These are phyloP conservation scores for Todiramphus chloris DNA, from an alignment of 2,113 vertebrate species.

Conservation along the genomic window DNA sequence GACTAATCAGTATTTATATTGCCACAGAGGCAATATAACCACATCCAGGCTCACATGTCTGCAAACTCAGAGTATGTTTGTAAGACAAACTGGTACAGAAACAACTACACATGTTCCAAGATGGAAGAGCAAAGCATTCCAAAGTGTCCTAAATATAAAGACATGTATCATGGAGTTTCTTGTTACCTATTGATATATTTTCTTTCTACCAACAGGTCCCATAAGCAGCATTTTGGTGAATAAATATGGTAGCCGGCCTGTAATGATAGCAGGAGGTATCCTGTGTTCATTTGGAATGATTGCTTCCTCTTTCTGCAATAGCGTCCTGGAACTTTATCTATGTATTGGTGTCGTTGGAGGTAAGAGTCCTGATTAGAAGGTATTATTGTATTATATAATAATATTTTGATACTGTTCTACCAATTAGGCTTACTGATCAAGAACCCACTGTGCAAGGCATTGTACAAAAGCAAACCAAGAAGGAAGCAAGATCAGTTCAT, in stretches of 20 bases:
- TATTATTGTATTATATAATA: neutral
- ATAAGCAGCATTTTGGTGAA: slow-evolving; percentile 96
- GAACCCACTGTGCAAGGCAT: neutral
- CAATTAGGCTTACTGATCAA: neutral
- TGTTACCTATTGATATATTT: neutral
- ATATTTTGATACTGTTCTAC: neutral
- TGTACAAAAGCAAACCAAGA: neutral
- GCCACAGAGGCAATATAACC: neutral
- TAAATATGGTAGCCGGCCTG: slow-evolving; percentile 90
- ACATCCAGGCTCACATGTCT: neutral
- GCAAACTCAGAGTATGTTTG: neutral
- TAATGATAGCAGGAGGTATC: slow-evolving; percentile 90
- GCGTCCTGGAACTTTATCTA: slow-evolving; percentile 86
- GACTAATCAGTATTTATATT: neutral
- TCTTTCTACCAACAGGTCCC: slow-evolving; percentile 79
- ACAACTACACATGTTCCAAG: neutral
- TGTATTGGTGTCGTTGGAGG: slow-evolving; percentile 92
- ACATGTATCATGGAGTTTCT: neutral
- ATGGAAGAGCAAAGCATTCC: neutral
- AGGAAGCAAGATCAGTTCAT: neutral
- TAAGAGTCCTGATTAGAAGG: slow-evolving; percentile 68
- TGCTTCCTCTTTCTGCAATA: slow-evolving; percentile 88
- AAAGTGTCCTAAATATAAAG: neutral
- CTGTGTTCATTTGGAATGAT: slow-evolving; percentile 89
- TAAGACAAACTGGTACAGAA: neutral